Percentiles rank a stretch among this genome's conserved stretches.
Evolutionary conservation across 1,140 invertebrate genomes (phyloP).

Genomic region (Lineus longissimus): DNA sequence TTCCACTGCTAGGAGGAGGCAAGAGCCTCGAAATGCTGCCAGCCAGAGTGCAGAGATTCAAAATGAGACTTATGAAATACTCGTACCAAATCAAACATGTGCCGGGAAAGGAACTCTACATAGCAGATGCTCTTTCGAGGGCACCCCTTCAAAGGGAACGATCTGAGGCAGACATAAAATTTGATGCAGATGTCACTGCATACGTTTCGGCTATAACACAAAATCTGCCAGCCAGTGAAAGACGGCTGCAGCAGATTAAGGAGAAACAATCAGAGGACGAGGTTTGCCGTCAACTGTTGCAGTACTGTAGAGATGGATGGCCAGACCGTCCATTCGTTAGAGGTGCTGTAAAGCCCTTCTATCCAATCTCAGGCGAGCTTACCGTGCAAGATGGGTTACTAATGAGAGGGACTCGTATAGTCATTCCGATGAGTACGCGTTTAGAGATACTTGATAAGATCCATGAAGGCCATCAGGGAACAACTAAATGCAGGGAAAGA

Average conservation of each 20-base stretch:
- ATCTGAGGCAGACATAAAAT: background rate
- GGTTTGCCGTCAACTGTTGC: background rate
- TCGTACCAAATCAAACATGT: conserved; percentile 10
- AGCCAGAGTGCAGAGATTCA: background rate
- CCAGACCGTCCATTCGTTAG: background rate
- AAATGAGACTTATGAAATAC: conserved; percentile 1
- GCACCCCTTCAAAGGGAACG: background rate
- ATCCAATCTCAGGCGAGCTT: background rate
- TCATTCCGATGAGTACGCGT: conserved; percentile 30
- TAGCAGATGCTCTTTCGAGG: conserved; percentile 13
- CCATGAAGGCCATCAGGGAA: conserved; percentile 40
- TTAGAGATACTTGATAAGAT: conserved; percentile 35
- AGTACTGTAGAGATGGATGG: background rate
- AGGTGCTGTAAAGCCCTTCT: background rate
- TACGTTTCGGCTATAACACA: background rate
- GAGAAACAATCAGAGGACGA: background rate
- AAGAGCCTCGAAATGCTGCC: conserved; percentile 14
- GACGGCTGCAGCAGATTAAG: background rate
- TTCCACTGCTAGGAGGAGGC: conserved; percentile 39
- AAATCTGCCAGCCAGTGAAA: background rate
- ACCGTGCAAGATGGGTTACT: conserved; percentile 10
- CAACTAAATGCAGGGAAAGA: conserved; percentile 20
- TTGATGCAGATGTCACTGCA: background rate
- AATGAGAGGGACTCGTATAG: conserved; percentile 26
- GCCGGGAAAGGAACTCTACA: conserved; percentile 11